phyloP scores from a whole-genome alignment of 2,888 invertebrate species.

The Acrobasis suavella region DNA sequence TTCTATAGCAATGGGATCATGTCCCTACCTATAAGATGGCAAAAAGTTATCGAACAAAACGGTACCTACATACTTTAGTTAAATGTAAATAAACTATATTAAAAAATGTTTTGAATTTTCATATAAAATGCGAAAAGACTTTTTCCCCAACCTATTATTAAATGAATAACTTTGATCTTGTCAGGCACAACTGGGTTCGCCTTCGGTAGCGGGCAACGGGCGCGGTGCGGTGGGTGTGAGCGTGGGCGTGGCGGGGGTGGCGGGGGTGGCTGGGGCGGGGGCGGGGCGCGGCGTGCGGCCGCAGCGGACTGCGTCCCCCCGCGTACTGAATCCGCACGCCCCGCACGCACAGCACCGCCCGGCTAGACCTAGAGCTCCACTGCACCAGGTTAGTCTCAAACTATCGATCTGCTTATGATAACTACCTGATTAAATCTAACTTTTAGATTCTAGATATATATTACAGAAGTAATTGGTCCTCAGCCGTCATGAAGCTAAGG shows the following conservation, averaged over 20 bases:
- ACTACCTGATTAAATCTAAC: neutral
- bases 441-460: too few species aligned
- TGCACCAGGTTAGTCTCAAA: constrained; percentile 44
- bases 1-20: too few species aligned
- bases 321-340: constrained; percentile 64
- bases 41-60: too few species aligned
- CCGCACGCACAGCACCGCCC: constrained; percentile 56
- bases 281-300: constrained; percentile 29
- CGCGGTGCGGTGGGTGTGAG: constrained; percentile 31
- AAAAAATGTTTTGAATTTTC: too few species aligned
- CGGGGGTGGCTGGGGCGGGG: constrained; percentile 34
- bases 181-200: constrained; percentile 24
- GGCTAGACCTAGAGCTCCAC: constrained; percentile 55
- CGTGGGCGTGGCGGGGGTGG: constrained; percentile 28
- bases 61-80: too few species aligned
- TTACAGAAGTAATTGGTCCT: too few species aligned
- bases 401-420: neutral
- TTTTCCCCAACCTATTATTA: too few species aligned
- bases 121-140: too few species aligned
- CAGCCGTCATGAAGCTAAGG: too few species aligned
- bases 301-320: constrained; percentile 48
- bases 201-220: constrained; percentile 26
- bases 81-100: too few species aligned
- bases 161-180: neutral
- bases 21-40: too few species aligned